These are phyloP conservation scores for Oreochromis spilurus DNA, from an alignment of 2,113 vertebrate genomes.

Conservation along the genomic window DNA sequence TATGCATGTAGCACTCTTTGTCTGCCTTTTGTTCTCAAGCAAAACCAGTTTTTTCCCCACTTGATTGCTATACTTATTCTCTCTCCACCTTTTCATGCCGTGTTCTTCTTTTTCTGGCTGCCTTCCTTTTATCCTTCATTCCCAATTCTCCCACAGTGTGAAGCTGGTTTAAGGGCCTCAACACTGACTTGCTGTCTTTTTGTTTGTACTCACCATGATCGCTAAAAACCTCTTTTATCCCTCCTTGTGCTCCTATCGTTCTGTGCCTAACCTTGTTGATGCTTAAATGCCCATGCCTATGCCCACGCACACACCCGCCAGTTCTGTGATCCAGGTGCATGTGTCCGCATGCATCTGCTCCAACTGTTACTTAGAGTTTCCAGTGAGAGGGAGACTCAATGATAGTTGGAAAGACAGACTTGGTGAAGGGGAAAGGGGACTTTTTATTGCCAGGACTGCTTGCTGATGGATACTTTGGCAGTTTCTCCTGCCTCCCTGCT, in stretches of 20 bases:
- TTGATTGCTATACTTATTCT: not conserved
- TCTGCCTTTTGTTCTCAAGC: conserved; percentile 9
- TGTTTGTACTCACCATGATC: conserved; percentile 23
- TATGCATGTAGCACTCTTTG: not conserved
- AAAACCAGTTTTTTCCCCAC: not conserved
- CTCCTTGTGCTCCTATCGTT: not conserved
- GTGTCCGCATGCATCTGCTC: conserved; percentile 8
- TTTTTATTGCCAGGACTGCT: conserved; percentile 13
- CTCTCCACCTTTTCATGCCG: not conserved
- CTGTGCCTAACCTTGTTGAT: not conserved
- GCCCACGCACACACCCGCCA: not conserved
- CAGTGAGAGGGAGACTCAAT: not conserved
- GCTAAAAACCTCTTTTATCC: conserved; percentile 17
- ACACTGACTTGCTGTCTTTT: conserved; percentile 29
- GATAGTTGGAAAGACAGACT: conserved; percentile 13
- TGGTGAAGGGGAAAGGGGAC: not conserved
- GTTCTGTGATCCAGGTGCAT: conserved; percentile 14
- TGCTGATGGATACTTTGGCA: conserved; percentile 50
- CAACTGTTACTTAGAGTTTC: conserved; percentile 19
- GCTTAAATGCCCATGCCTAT: conserved; percentile 17
- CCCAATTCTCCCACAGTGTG: conserved; percentile 20
- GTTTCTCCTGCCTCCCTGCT: conserved; percentile 19
- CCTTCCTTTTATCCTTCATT: conserved; percentile 1
- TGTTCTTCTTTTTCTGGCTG: not conserved
- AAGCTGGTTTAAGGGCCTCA: conserved; percentile 16